A percentile compares a stretch with the other conserved stretches of the same genome.
Evolutionary conservation across 2,888 invertebrate species (phyloP).

Genomic region (Temnothorax rugatulus): DNA sequence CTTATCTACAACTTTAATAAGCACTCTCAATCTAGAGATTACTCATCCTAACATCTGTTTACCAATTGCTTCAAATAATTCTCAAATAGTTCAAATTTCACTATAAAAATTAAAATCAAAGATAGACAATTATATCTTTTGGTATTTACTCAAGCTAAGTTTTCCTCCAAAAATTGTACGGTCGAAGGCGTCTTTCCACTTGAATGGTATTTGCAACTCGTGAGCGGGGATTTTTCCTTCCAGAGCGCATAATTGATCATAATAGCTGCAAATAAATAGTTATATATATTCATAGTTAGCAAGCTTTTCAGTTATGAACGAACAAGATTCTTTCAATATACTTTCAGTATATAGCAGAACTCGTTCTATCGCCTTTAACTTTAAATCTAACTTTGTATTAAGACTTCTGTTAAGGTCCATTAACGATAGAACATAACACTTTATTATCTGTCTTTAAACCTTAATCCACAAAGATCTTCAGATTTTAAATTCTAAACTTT

Average conservation of each 20-base stretch:
- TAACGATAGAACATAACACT: background rate
- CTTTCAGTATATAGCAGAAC: too few species aligned
- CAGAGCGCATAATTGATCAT: constrained; percentile 97
- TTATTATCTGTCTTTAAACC: background rate
- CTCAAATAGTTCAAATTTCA: constrained; percentile 6
- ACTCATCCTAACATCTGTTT: background rate
- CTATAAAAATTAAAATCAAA: background rate
- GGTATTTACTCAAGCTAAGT: constrained; percentile 94
- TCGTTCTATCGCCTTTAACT: background rate
- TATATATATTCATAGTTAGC: background rate
- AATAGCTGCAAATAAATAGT: constrained; percentile 91
- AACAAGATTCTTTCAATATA: background rate
- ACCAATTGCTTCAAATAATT: constrained; percentile 16
- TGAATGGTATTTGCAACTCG: constrained; percentile 98
- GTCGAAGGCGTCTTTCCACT: constrained; percentile 99
- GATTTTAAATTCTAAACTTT: background rate
- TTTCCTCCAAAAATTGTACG: constrained; percentile 97
- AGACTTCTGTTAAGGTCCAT: background rate
- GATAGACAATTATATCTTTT: background rate
- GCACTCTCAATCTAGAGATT: constrained; percentile 1
- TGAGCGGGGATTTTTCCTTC: constrained; percentile 97
- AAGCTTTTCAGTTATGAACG: background rate
- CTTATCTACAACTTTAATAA: constrained; percentile 60
- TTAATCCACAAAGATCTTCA: background rate
- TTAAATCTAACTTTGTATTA: background rate